Conservation (phyloP, 2,797 vertebrate species). For the Sebastes hubbsi region DNA sequence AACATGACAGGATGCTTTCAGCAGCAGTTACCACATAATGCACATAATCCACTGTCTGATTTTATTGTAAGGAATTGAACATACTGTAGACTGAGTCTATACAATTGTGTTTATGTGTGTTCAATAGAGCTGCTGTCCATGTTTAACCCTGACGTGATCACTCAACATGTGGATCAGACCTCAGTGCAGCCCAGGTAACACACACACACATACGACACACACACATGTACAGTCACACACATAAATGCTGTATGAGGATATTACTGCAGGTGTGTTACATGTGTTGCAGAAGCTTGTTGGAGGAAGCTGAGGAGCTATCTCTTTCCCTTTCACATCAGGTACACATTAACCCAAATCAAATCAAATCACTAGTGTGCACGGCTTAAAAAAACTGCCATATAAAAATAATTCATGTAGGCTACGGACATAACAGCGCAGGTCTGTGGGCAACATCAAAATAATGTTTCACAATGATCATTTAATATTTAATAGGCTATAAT, state of each 20-base stretch:
- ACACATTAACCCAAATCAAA: background rate
- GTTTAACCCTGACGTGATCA: slow-evolving; percentile 72
- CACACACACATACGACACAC: background rate
- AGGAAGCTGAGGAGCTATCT: slow-evolving; percentile 66
- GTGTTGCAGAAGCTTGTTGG: slow-evolving; percentile 70
- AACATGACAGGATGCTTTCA: background rate
- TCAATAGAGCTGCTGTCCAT: slow-evolving; percentile 75
- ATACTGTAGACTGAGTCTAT: background rate
- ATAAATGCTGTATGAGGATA: background rate
- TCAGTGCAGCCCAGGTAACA: slow-evolving; percentile 63
- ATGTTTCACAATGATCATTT: no score
- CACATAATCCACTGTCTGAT: background rate
- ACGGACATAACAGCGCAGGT: no score
- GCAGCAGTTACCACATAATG: background rate
- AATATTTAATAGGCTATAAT: no score
- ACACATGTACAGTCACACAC: background rate
- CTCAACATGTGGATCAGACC: slow-evolving; percentile 31
- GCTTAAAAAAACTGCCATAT: no score
- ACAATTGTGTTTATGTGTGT: slow-evolving; percentile 21
- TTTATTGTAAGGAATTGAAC: background rate
- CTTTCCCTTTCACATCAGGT: slow-evolving; percentile 70
- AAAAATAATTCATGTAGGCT: no score
- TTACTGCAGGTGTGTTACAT: background rate
- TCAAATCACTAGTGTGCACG: no score
- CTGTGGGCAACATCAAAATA: no score